Conservation (phyloP, 2,113 vertebrate genomes). For the Eulemur macaco region DNA sequence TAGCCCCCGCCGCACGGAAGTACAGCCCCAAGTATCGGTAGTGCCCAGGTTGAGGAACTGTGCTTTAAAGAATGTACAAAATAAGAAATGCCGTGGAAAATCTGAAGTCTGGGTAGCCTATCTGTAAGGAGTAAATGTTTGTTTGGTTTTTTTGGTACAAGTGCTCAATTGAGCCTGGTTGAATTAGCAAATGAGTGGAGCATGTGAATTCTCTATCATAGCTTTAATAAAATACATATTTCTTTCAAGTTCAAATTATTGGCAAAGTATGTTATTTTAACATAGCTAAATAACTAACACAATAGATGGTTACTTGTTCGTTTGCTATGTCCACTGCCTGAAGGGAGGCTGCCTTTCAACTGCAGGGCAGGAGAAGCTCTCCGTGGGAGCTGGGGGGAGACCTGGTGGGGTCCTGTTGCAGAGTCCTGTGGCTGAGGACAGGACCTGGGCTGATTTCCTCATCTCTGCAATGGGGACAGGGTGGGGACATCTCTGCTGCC, state of each 20-base stretch:
- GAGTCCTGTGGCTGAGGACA: background rate
- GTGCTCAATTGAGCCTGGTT: background rate
- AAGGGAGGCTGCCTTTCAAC: rapidly evolving
- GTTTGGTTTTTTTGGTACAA: background rate
- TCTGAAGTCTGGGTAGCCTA: background rate
- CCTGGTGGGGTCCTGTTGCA: background rate
- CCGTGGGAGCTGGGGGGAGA: too few species aligned
- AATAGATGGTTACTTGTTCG: background rate
- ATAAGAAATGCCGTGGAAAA: background rate
- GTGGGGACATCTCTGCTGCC: background rate
- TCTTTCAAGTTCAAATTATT: background rate
- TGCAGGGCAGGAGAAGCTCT: background rate
- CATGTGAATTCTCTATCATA: background rate
- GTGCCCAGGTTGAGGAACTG: background rate
- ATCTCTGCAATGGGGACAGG: background rate
- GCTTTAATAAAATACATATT: background rate
- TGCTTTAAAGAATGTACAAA: background rate
- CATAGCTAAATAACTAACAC: background rate
- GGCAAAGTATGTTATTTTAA: background rate
- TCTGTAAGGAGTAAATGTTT: background rate
- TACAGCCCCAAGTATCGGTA: rapidly evolving
- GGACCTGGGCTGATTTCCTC: too few species aligned
- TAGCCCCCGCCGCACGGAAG: rapidly evolving
- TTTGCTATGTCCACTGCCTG: background rate
- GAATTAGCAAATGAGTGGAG: background rate